Evolutionary conservation across 2,888 invertebrate genomes (phyloP).

Genomic region (Habrosyne pyritoides): DNA sequence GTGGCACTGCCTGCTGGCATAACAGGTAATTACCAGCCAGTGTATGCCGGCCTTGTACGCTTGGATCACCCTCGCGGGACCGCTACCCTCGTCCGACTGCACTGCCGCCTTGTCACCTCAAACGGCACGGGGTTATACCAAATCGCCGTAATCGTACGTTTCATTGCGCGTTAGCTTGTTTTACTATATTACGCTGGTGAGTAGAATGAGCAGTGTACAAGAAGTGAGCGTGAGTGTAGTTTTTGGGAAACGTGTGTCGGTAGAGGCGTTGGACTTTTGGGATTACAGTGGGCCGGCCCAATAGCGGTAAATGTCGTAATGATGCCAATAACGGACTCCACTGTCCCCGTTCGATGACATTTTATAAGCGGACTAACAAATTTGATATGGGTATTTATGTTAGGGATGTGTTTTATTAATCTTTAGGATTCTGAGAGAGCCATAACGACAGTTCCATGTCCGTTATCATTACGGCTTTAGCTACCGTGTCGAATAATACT

Average conservation of each 20-base stretch:
- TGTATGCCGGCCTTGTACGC: background rate
- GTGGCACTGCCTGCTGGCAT: background rate
- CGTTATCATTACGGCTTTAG: background rate
- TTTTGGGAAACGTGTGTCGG: background rate
- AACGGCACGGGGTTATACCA: background rate
- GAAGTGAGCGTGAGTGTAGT: background rate
- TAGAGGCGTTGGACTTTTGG: background rate
- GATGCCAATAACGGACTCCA: slow-evolving; percentile 5
- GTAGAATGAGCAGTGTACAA: background rate
- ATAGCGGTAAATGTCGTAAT: background rate
- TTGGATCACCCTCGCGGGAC: slow-evolving; percentile 5
- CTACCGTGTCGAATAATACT: background rate
- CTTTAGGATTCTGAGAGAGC: background rate
- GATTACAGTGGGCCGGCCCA: background rate
- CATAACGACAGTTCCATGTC: background rate
- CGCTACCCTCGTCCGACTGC: background rate
- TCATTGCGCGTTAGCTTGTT: background rate
- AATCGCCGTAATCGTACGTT: background rate
- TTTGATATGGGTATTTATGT: background rate
- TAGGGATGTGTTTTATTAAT: background rate
- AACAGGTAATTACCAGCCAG: slow-evolving; percentile 1
- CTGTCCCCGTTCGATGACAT: background rate
- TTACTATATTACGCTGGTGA: background rate
- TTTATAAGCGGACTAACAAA: slow-evolving; percentile 2
- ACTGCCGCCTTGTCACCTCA: background rate